Conservation (phyloP, 2,797 vertebrate species). For the Crocodylus rhombifer region DNA sequence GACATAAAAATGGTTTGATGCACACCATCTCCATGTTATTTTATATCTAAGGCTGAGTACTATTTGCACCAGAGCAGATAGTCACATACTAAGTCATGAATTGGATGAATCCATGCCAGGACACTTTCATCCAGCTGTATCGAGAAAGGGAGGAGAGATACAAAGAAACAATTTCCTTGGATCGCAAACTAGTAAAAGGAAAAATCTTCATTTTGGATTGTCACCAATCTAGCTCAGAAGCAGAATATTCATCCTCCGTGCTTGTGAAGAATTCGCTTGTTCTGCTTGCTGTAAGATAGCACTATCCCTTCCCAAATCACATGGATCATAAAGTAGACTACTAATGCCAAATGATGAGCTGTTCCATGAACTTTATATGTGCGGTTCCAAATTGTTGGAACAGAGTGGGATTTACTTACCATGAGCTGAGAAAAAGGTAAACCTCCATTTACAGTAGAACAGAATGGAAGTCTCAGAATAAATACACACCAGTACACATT, state of each 20-base stretch:
- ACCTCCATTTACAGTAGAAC: background rate
- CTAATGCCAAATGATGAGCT: background rate
- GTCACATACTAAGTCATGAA: background rate
- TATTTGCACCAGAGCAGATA: background rate
- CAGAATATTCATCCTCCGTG: background rate
- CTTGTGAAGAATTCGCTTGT: background rate
- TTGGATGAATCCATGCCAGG: background rate
- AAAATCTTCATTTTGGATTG: background rate
- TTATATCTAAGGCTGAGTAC: background rate
- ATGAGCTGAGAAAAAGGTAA: background rate
- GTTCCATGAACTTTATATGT: background rate
- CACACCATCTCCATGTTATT: background rate
- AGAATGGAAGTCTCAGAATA: background rate
- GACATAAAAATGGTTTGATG: background rate
- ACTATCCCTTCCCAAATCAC: background rate
- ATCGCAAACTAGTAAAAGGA: background rate
- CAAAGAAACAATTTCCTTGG: background rate
- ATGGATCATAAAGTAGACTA: background rate
- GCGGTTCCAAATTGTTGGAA: background rate
- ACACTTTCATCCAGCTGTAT: background rate
- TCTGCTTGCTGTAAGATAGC: background rate
- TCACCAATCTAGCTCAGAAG: background rate
- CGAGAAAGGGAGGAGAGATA: background rate
- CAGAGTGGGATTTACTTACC: background rate
- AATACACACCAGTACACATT: background rate